A percentile compares a stretch with the other conserved stretches of the same genome.
These are phyloP conservation scores for Megaptera novaeangliae DNA, from an alignment of 2,113 vertebrate species.

Conservation along the genomic window DNA sequence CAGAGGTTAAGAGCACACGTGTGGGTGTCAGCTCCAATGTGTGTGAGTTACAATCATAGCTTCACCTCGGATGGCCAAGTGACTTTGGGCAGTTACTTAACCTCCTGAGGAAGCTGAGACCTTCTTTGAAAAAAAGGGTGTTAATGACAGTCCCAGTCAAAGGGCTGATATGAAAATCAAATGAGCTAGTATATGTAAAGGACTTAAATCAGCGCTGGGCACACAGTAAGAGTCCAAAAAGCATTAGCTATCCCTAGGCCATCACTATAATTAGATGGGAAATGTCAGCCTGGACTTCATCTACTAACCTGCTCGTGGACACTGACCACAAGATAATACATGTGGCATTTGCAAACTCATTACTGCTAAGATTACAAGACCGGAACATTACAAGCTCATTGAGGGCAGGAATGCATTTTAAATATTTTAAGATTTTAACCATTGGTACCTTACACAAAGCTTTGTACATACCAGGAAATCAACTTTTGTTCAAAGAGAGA, in stretches of 20 bases:
- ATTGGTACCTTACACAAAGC: neutral
- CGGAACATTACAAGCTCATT: neutral
- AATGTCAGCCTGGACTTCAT: neutral
- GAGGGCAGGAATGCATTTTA: neutral
- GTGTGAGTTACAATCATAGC: neutral
- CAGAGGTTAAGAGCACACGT: neutral
- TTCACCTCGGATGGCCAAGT: neutral
- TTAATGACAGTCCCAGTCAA: neutral
- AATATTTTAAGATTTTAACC: neutral
- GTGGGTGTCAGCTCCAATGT: neutral
- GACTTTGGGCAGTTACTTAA: neutral
- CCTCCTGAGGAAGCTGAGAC: neutral
- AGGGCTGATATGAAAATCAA: neutral
- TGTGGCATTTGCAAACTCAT: neutral
- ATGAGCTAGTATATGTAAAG: neutral
- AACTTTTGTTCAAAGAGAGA: neutral
- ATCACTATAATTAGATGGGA: neutral
- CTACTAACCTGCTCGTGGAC: neutral
- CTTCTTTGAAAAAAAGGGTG: neutral
- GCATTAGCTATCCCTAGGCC: neutral
- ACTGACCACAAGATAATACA: neutral
- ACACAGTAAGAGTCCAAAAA: neutral
- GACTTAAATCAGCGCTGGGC: neutral
- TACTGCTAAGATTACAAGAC: neutral
- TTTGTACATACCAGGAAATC: neutral